These are phyloP conservation scores for Podargus strigoides DNA, from an alignment of 2,797 vertebrate genomes.

Conservation along the genomic window DNA sequence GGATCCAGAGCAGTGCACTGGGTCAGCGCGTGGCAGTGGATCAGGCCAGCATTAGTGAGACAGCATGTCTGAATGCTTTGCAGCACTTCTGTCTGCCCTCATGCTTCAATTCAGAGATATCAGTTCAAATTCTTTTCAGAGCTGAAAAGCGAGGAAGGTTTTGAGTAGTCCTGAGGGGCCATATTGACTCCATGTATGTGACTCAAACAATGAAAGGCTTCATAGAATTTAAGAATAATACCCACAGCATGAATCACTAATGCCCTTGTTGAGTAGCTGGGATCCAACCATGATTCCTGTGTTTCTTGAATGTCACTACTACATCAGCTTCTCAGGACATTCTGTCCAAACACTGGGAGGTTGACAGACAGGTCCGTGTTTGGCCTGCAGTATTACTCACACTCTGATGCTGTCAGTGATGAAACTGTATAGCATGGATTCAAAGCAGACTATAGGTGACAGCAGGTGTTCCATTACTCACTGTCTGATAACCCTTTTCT, in stretches of 20 bases:
- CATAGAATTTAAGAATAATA: conserved; percentile 40
- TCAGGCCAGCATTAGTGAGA: not conserved
- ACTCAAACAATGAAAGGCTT: not conserved
- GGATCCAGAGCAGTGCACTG: not conserved
- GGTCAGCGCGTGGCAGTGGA: not conserved
- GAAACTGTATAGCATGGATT: conserved; percentile 61
- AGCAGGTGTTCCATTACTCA: conserved; percentile 62
- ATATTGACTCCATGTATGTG: not conserved
- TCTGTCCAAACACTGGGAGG: conserved; percentile 37
- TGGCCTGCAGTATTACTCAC: conserved; percentile 45
- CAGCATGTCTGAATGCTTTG: not conserved
- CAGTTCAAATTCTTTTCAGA: not conserved
- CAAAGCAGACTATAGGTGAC: conserved; percentile 44
- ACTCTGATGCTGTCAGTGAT: conserved; percentile 45
- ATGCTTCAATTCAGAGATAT: not conserved
- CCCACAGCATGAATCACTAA: conserved; percentile 3
- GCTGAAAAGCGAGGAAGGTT: not conserved
- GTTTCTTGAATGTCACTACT: conserved; percentile 35
- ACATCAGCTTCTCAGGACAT: conserved; percentile 35
- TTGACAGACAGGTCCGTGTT: conserved; percentile 50
- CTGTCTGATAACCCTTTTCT: conserved; percentile 63
- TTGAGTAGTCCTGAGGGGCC: not conserved
- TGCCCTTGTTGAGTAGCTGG: not conserved
- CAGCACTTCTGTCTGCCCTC: not conserved
- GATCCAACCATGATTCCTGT: conserved; percentile 21